A percentile compares a stretch with the other conserved stretches of the same genome.
phyloP scores from a whole-genome alignment of 2,888 invertebrate genomes.

The Drosophila kokeensis region DNA sequence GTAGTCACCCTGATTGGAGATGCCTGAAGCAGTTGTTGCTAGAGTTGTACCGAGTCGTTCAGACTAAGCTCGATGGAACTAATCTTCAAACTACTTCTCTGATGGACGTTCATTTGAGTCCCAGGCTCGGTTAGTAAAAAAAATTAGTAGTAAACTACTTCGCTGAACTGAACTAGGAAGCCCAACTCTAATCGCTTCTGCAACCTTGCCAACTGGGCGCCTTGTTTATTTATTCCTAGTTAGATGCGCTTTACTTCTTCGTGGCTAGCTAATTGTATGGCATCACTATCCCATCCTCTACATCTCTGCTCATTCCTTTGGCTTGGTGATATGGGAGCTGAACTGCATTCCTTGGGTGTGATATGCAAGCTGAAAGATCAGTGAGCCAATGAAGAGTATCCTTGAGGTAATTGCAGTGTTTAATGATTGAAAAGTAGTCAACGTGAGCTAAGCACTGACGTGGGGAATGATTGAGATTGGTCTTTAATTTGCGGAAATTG shows the following conservation, averaged over 20 bases:
- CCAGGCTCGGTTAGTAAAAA: background rate
- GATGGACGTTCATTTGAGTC: background rate
- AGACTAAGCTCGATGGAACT: background rate
- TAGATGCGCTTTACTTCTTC: slow-evolving; percentile 68
- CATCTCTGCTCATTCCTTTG: slow-evolving; percentile 4
- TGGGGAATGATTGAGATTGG: slow-evolving; percentile 71
- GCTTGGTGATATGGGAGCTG: slow-evolving; percentile 36
- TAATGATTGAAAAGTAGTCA: slow-evolving; percentile 74
- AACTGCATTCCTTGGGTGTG: slow-evolving; percentile 54
- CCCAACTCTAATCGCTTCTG: slow-evolving; percentile 12
- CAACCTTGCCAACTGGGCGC: slow-evolving; percentile 54
- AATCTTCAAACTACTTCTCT: background rate
- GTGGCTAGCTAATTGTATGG: slow-evolving; percentile 73
- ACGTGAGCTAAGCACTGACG: slow-evolving; percentile 69
- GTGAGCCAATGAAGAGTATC: slow-evolving; percentile 47
- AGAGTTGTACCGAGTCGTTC: slow-evolving; percentile 1
- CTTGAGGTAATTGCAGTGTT: slow-evolving; percentile 69
- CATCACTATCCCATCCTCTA: slow-evolving; percentile 22
- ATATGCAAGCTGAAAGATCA: slow-evolving; percentile 47
- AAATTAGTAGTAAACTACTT: background rate
- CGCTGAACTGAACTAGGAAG: slow-evolving; percentile 1
- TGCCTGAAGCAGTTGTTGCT: slow-evolving; percentile 29
- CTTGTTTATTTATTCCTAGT: slow-evolving; percentile 79
- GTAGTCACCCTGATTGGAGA: slow-evolving; percentile 44
- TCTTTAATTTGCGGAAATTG: slow-evolving; percentile 77